Evolutionary conservation across 2,113 vertebrate species (phyloP).

Genomic region (Illadopsis cleaveri): DNA sequence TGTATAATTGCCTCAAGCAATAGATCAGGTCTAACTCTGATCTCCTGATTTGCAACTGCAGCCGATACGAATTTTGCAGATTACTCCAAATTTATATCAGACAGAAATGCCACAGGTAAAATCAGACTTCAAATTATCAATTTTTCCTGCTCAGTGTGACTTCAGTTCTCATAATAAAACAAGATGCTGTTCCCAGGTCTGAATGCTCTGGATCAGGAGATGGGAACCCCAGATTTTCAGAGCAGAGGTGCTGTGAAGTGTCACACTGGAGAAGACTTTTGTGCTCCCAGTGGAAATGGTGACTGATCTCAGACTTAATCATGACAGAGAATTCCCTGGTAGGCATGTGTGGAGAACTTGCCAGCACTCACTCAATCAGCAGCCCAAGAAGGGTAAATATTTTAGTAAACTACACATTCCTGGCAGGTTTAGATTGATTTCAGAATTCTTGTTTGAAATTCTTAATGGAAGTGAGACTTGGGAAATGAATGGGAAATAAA

Average conservation of each 20-base stretch:
- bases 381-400: not conserved
- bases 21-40: not conserved
- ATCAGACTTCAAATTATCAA: not conserved
- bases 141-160: not conserved
- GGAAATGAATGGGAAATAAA: not conserved
- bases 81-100: not conserved
- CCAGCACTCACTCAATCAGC: not conserved
- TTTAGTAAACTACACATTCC: not conserved
- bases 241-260: not conserved
- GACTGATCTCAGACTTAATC: not conserved
- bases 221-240: not conserved
- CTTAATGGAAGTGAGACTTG: not conserved
- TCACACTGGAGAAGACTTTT: not conserved
- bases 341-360: not conserved
- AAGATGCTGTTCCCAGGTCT: not conserved
- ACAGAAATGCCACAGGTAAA: not conserved
- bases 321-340: not conserved
- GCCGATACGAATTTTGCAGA: accelerated
- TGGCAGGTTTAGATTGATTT: not conserved
- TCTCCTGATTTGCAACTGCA: not conserved
- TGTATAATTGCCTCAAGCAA: too few relatives aligned
- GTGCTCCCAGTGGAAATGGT: not conserved
- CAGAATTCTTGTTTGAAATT: not conserved
- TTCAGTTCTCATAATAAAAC: not conserved
- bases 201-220: not conserved